Conservation (phyloP, 2,113 vertebrate genomes). For the Probosciger aterrimus region DNA sequence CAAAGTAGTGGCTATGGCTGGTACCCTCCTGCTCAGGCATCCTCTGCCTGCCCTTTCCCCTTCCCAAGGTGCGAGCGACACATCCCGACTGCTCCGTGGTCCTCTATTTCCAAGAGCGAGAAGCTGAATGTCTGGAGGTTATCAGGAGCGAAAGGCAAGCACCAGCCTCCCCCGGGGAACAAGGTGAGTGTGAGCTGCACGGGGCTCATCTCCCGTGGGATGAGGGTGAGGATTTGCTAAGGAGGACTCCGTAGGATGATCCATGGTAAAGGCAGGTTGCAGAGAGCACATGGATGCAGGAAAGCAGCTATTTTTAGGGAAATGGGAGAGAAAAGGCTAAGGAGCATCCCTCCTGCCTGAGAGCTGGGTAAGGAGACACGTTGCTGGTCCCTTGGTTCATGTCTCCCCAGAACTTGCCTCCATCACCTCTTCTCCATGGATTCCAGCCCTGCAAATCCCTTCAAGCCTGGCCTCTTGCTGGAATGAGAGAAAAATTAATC, state of each 20-base stretch:
- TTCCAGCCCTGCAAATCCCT: not conserved
- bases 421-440: not conserved
- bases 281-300: fast-evolving
- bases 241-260: not conserved
- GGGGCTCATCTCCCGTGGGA: fast-evolving
- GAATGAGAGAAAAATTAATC: not conserved
- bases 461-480: not conserved
- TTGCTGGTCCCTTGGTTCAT: not conserved
- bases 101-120: conserved; percentile 13
- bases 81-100: not conserved
- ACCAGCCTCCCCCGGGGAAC: fast-evolving
- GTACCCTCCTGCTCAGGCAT: not conserved
- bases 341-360: not conserved
- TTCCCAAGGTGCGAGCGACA: not conserved
- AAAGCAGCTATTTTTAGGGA: not conserved
- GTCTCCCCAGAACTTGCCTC: not conserved
- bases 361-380: fast-evolving
- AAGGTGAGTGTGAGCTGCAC: not conserved
- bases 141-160: not conserved
- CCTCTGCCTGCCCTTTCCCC: not conserved
- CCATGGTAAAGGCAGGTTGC: fast-evolving
- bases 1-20: not conserved
- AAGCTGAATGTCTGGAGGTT: conserved; percentile 20
- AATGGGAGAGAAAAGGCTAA: not conserved
- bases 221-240: not conserved